Base-by-base conservation (phyloP, 2,888 invertebrate species). In the Chydorus sphaericus region DNA sequence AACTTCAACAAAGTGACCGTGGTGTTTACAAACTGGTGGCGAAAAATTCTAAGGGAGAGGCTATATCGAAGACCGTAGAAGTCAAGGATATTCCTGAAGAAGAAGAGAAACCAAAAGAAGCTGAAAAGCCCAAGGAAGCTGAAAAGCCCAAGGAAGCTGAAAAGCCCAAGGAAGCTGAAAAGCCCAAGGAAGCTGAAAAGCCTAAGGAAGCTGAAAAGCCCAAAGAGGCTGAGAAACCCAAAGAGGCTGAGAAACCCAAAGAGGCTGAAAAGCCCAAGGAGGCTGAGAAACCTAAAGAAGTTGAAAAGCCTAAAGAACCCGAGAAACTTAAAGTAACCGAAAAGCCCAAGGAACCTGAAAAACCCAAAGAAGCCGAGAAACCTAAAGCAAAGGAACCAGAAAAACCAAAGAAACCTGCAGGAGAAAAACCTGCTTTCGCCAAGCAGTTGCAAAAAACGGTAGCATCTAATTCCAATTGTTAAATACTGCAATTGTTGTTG, bases 31-130 rank as follows among this genome's bases (percentile, higher is more conserved):
- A 90, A 71, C 73, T 92, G 63, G 80, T 91, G 6, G 91, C 91
- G 26, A 88, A 85, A 68, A 92, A 92, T 69, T 90, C 90, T 65
- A 91, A 92, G 70, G 92, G 92, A 61, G 89, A 91, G 70, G 90
- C 89, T 14, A 81, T 82, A 14, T 92, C 92, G 28, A 89, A 90
- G 70, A 77, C 82, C 57, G 90, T 92, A 4, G 85, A 89, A 69
- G 82, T 92, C 54, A 81, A 82, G 51, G 89, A 90, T 61, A 81
- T 90, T 63, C 86, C 86, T 2, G 80, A 80, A 61, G 78, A 78
- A 59, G 81, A 82, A 63, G 81, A 82, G 63, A 59, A 61, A 33
- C 59, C 61, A 36, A 60, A 62, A 49, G 60, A 61, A 14, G 59
- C 60, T 49, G 80, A 81, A 60, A 85, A 85, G 66, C 90, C 90